Conservation (phyloP, 37 sponge, comb jelly and placozoan species). For the Dysidea cf. avara region DNA sequence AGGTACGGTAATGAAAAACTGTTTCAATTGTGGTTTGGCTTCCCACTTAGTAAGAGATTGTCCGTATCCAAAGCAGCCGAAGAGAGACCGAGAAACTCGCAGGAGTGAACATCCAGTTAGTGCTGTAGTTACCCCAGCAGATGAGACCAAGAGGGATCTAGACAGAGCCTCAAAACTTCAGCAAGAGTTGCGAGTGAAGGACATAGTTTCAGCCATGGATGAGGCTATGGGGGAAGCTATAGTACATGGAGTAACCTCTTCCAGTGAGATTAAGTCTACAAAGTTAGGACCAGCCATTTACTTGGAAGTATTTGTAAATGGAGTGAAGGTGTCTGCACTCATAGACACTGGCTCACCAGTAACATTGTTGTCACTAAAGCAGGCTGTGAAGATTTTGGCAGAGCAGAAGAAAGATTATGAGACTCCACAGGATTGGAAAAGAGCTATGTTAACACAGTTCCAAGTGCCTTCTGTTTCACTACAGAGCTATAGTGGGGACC, state of each 20-base stretch:
- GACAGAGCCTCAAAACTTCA: not conserved
- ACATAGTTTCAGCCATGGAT: not conserved
- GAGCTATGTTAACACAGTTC: slow-evolving; percentile 1
- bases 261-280: not conserved
- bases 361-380: slow-evolving; percentile 29
- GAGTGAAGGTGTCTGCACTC: slow-evolving; percentile 23
- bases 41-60: slow-evolving; percentile 25
- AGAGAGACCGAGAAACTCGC: not conserved
- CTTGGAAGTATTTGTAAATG: slow-evolving; percentile 25
- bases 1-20: too few species aligned
- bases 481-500: slow-evolving; percentile 39
- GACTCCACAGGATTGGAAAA: slow-evolving; percentile 10
- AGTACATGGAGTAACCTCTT: not conserved
- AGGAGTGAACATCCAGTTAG: not conserved
- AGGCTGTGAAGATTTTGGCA: slow-evolving; percentile 3
- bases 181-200: not conserved
- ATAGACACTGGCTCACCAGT: slow-evolving; percentile 61
- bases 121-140: not conserved
- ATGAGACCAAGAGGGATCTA: too few species aligned
- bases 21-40: slow-evolving; percentile 24
- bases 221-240: not conserved
- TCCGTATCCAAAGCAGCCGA: slow-evolving; percentile 19
- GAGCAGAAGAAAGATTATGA: not conserved
- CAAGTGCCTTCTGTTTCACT: slow-evolving; percentile 7
- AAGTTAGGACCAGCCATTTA: slow-evolving; percentile 24